A percentile compares a stretch with the other conserved stretches of the same genome.
These are phyloP conservation scores for Clinocottus analis DNA, from an alignment of 2,113 vertebrate genomes.

Conservation along the genomic window DNA sequence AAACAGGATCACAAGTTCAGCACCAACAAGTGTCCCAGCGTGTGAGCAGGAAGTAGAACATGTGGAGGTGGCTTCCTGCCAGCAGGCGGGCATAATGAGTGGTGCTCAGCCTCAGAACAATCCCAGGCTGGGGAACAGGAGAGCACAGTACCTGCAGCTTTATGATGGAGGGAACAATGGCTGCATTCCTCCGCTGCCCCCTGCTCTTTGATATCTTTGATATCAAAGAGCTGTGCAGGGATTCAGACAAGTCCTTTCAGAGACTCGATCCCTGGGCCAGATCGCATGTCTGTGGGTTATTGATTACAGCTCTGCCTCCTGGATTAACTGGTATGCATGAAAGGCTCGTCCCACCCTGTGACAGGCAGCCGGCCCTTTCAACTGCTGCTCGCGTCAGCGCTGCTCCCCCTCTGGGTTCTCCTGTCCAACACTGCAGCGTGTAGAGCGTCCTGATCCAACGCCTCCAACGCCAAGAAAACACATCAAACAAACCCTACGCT, in stretches of 20 bases:
- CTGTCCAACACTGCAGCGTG: no score
- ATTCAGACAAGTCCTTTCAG: slow-evolving; percentile 64
- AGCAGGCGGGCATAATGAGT: slow-evolving; percentile 57
- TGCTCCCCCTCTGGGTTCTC: no score
- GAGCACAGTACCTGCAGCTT: slow-evolving; percentile 56
- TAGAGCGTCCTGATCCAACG: no score
- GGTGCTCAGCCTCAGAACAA: slow-evolving; percentile 58
- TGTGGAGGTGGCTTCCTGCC: slow-evolving; percentile 41
- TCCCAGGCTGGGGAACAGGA: slow-evolving; percentile 37
- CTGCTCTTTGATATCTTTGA: slow-evolving; percentile 75
- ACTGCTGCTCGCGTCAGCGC: no score
- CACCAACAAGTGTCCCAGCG: slow-evolving; percentile 16
- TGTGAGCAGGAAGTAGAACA: slow-evolving; percentile 48
- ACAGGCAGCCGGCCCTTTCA: slow-evolving; percentile 39
- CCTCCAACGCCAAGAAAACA: no score
- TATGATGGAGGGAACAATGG: slow-evolving; percentile 74
- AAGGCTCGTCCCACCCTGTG: slow-evolving; percentile 47
- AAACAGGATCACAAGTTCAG: slow-evolving; percentile 12
- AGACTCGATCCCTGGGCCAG: slow-evolving; percentile 51
- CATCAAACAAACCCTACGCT: no score
- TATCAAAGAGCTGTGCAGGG: slow-evolving; percentile 73
- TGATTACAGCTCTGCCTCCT: slow-evolving; percentile 66
- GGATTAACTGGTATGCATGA: slow-evolving; percentile 56
- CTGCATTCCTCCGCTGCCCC: slow-evolving; percentile 65
- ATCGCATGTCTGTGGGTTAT: slow-evolving; percentile 75